Evolutionary conservation across 2,113 vertebrate genomes (phyloP).

Genomic region (Patagioenas fasciata): DNA sequence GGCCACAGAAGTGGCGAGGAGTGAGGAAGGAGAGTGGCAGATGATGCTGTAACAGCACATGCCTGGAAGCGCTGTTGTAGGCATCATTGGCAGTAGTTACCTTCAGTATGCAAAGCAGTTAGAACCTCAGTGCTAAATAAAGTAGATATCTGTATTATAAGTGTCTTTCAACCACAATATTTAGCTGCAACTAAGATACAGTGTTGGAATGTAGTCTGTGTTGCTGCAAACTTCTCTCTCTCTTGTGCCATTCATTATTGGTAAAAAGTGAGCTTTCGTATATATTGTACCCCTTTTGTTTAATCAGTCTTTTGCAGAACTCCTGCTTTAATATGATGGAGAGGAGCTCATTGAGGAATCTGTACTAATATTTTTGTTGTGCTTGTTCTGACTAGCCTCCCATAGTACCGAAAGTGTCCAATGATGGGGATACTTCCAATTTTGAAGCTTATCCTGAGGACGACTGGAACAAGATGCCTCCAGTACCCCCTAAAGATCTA

Average conservation of each 20-base stretch:
- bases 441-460: constrained; percentile 95
- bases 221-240: not conserved
- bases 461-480: constrained; percentile 85
- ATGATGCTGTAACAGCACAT: not conserved
- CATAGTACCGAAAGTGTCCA: constrained; percentile 89
- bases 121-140: not conserved
- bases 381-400: constrained; percentile 81
- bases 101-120: not conserved
- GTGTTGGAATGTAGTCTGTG: not conserved
- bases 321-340: not conserved
- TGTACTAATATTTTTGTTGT: not conserved
- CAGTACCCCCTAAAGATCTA: constrained; percentile 85
- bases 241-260: not conserved
- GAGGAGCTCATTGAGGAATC: not conserved
- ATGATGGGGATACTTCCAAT: constrained; percentile 94
- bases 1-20: not conserved
- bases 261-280: not conserved
- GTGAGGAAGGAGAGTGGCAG: not conserved
- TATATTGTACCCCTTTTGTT: not conserved
- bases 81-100: not conserved
- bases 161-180: not conserved
- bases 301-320: not conserved
- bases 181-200: not conserved
- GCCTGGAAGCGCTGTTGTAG: not conserved
- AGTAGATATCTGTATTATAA: not conserved